These are phyloP conservation scores for Troides helena DNA, from an alignment of 2,888 invertebrate genomes.

Conservation along the genomic window DNA sequence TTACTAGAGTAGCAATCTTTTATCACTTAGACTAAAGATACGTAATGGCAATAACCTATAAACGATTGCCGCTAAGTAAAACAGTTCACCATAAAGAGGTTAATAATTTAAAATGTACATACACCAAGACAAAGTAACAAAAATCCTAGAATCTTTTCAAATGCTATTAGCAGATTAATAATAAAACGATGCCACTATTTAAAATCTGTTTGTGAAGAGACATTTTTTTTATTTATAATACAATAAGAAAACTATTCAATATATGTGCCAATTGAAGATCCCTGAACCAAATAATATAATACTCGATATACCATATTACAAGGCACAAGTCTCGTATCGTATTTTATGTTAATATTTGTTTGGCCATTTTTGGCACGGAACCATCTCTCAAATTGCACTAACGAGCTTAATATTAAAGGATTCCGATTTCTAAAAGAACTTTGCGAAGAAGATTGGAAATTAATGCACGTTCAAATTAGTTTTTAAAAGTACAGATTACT, in stretches of 20 bases:
- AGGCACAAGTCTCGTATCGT: conserved; percentile 22
- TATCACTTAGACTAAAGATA: too few relatives aligned
- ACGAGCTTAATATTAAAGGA: conserved; percentile 25
- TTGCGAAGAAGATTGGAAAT: conserved; percentile 11
- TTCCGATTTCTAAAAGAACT: conserved; percentile 18
- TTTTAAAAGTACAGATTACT: neutral
- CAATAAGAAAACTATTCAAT: neutral
- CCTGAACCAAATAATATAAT: conserved; percentile 13
- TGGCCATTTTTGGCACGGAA: conserved; percentile 25
- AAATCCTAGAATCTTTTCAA: too few relatives aligned
- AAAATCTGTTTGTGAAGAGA: too few relatives aligned
- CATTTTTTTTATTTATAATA: too few relatives aligned
- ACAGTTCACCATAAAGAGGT: too few relatives aligned
- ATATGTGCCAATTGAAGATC: conserved; percentile 17
- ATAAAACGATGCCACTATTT: too few relatives aligned
- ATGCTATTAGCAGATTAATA: too few relatives aligned
- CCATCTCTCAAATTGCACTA: conserved; percentile 21
- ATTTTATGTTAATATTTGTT: conserved; percentile 30
- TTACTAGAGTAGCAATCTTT: too few relatives aligned
- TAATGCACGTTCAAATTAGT: conserved; percentile 2
- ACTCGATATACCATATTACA: conserved; percentile 13
- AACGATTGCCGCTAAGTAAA: too few relatives aligned
- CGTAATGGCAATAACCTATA: too few relatives aligned
- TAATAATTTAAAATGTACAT: too few relatives aligned
- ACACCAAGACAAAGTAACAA: too few relatives aligned